Conservation (phyloP, 2,113 vertebrate species). For the Chaenocephalus aceratus region DNA sequence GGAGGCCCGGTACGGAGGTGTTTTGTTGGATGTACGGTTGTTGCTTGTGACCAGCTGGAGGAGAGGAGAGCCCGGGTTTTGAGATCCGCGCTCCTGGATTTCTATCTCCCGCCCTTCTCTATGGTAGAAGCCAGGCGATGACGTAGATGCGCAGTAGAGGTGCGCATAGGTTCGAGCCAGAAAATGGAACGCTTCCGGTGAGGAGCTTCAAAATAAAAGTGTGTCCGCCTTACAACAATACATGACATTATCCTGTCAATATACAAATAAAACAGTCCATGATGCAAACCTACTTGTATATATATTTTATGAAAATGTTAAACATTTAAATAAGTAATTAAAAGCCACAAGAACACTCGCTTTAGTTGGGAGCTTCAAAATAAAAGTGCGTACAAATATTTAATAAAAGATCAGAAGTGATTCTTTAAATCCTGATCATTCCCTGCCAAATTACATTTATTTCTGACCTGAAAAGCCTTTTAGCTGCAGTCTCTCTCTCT, state of each 20-base stretch:
- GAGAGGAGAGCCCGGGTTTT: neutral
- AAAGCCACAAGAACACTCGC: no score
- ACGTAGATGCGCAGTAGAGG: slow-evolving; percentile 66
- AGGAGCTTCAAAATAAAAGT: slow-evolving; percentile 28
- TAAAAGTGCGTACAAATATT: slow-evolving; percentile 7
- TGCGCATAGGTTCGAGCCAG: slow-evolving; percentile 25
- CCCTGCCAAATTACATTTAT: slow-evolving; percentile 40
- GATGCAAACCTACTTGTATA: neutral
- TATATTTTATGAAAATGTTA: neutral
- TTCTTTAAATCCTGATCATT: slow-evolving; percentile 37
- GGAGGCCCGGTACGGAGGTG: neutral
- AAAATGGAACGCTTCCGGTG: neutral
- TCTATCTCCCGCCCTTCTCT: slow-evolving; percentile 84
- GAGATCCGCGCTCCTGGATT: slow-evolving; percentile 78
- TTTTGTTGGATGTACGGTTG: neutral
- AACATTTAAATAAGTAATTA: no score
- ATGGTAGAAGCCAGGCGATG: slow-evolving; percentile 35
- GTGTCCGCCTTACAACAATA: neutral
- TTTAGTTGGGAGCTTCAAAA: slow-evolving; percentile 18
- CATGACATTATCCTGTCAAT: no score
- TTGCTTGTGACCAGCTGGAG: slow-evolving; percentile 37
- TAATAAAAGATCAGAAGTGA: neutral
- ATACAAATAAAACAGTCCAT: neutral
- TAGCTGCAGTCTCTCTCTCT: slow-evolving; percentile 9
- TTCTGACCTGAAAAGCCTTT: slow-evolving; percentile 43